phyloP scores from a whole-genome alignment of 2,888 invertebrate genomes.

The Drosophila neutralis region DNA sequence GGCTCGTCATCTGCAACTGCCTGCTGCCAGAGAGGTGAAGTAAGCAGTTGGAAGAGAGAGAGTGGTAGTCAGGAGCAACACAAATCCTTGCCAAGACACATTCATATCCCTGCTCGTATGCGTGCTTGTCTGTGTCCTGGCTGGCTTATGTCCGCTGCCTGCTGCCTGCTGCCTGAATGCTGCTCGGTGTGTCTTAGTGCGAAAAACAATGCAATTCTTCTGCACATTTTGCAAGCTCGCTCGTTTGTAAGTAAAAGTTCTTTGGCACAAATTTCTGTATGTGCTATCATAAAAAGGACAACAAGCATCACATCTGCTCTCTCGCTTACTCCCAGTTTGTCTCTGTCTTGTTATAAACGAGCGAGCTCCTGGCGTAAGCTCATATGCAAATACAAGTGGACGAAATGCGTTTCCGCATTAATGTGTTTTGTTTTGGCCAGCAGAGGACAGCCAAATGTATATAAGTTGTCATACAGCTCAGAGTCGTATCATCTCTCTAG shows the following conservation, averaged over 20 bases:
- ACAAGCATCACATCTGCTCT: conserved; percentile 38
- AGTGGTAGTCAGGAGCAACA: conserved; percentile 22
- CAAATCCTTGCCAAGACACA: conserved; percentile 71
- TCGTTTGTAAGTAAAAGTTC: conserved; percentile 79
- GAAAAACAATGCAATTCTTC: conserved; percentile 77
- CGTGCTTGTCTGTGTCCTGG: conserved; percentile 44
- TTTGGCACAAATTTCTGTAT: conserved; percentile 74
- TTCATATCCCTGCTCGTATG: conserved; percentile 59
- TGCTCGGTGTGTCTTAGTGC: conserved; percentile 21
- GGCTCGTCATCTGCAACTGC: conserved; percentile 60
- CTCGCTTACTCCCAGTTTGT: not conserved
- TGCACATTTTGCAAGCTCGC: conserved; percentile 76
- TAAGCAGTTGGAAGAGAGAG: not conserved
- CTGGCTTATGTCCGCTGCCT: conserved; percentile 44
- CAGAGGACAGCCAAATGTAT: conserved; percentile 64
- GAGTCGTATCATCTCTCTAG: conserved; percentile 43
- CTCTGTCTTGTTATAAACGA: conserved; percentile 51
- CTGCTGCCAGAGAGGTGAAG: conserved; percentile 26
- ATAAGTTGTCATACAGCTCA: conserved; percentile 62
- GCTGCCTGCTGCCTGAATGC: conserved; percentile 11
- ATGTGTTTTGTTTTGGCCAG: conserved; percentile 74
- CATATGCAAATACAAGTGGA: conserved; percentile 67
- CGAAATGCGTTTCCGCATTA: conserved; percentile 80
- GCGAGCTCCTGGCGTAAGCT: conserved; percentile 54
- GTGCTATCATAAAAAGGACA: conserved; percentile 77